Evolutionary conservation across 2,888 invertebrate genomes (phyloP).

Genomic region (Andrena minutula): DNA sequence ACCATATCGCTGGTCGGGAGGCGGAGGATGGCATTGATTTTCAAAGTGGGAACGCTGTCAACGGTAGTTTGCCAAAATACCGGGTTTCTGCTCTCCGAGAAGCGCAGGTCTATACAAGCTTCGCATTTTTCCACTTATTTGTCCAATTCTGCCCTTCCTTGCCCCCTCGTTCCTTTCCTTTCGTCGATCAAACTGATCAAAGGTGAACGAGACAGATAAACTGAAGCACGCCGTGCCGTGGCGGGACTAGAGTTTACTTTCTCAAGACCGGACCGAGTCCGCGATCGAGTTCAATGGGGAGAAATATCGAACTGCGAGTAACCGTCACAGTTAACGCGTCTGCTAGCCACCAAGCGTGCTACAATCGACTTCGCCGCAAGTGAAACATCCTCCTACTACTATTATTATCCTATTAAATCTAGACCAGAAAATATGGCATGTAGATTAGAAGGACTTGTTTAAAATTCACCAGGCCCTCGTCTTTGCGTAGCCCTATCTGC

Average conservation of each 20-base stretch:
- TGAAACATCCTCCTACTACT: constrained; percentile 2
- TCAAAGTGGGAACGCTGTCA: constrained; percentile 63
- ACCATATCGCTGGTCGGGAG: constrained; percentile 48
- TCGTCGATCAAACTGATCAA: constrained; percentile 3
- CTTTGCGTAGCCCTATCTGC: constrained; percentile 21
- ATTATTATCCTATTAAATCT: constrained; percentile 42
- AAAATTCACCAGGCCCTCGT: constrained; percentile 38
- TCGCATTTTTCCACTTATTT: not conserved
- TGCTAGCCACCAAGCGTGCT: not conserved
- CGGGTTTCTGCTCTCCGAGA: constrained; percentile 27
- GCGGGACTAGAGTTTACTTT: constrained; percentile 18
- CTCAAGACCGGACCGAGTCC: not conserved
- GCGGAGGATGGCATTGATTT: constrained; percentile 64
- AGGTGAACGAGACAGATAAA: constrained; percentile 39
- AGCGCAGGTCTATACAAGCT: not conserved
- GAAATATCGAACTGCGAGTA: no score
- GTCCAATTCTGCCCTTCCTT: no score
- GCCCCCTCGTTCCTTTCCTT: not conserved
- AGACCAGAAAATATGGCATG: constrained; percentile 40
- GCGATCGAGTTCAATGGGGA: no score
- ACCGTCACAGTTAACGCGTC: not conserved
- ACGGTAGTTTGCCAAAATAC: constrained; percentile 62
- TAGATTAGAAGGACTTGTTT: constrained; percentile 49
- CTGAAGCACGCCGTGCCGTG: not conserved
- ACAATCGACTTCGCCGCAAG: not conserved